A percentile compares a stretch with the other conserved stretches of the same genome.
phyloP scores from a whole-genome alignment of 2,113 vertebrate species.

The Chaetops frenatus region DNA sequence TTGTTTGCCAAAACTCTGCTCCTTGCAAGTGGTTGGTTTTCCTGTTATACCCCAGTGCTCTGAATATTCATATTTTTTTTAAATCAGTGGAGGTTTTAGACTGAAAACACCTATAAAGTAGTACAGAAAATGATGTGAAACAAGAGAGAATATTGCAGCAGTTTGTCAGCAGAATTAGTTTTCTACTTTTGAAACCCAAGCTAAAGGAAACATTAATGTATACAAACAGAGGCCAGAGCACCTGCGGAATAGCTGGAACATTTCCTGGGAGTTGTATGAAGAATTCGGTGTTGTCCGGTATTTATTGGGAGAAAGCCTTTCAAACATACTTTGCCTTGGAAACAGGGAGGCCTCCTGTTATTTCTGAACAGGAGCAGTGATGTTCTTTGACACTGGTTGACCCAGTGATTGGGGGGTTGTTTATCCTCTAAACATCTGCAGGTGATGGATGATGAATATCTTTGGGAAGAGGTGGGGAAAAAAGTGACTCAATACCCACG shows the following conservation, averaged over 20 bases:
- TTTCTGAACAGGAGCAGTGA: not conserved
- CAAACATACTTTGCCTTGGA: conserved; percentile 9
- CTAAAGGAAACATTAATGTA: not conserved
- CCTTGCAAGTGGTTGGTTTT: not conserved
- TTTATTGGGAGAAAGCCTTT: not conserved
- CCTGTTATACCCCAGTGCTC: not conserved
- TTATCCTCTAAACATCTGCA: conserved; percentile 53
- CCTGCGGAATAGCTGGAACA: not conserved
- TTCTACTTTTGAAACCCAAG: not conserved
- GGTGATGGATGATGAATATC: conserved; percentile 39
- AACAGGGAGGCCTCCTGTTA: not conserved
- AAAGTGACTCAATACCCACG: not conserved
- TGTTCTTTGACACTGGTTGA: not conserved
- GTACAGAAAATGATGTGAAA: not conserved
- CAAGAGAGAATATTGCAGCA: not conserved
- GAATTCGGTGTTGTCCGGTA: not conserved
- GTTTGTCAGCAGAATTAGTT: not conserved
- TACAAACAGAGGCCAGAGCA: not conserved
- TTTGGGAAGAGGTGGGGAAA: conserved; percentile 5
- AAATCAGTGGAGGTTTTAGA: not conserved
- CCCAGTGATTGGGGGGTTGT: not conserved
- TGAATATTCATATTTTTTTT: not conserved
- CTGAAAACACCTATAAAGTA: not conserved
- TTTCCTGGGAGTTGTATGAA: not conserved
- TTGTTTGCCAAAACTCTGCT: not conserved